These are phyloP conservation scores for Cryptocephalus primarius DNA, from an alignment of 2,888 invertebrate species.

Conservation along the genomic window DNA sequence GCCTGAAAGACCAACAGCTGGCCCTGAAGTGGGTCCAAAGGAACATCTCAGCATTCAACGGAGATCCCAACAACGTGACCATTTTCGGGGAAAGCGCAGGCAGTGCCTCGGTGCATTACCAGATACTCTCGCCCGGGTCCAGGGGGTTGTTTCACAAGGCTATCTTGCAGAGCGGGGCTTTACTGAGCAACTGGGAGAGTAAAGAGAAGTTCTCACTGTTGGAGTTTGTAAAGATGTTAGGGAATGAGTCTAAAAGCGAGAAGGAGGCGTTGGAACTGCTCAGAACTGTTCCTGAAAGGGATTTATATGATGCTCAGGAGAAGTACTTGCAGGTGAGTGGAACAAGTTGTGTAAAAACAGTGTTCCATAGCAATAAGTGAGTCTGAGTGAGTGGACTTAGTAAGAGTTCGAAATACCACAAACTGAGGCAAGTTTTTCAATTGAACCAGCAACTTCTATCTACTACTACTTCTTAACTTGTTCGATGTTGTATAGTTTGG, in stretches of 20 bases:
- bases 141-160: slow-evolving; percentile 23
- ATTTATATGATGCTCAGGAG: background rate
- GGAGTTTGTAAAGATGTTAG: slow-evolving; percentile 9
- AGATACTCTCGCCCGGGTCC: slow-evolving; percentile 6
- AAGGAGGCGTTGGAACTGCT: slow-evolving; percentile 16
- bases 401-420: no score
- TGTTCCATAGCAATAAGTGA: no score
- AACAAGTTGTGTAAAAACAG: no score
- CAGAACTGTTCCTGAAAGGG: slow-evolving; percentile 2
- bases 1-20: slow-evolving; percentile 41
- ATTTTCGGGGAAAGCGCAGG: slow-evolving; percentile 15
- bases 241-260: slow-evolving; percentile 17
- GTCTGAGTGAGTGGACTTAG: no score
- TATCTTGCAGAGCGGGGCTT: slow-evolving; percentile 24
- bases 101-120: slow-evolving; percentile 7
- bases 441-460: no score
- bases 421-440: no score
- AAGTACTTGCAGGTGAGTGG: slow-evolving; percentile 1
- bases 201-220: slow-evolving; percentile 1
- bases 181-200: slow-evolving; percentile 13
- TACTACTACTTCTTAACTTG: no score
- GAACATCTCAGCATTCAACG: slow-evolving; percentile 39
- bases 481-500: no score
- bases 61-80: slow-evolving; percentile 42
- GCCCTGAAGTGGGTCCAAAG: slow-evolving; percentile 41